phyloP scores from a whole-genome alignment of 2,888 invertebrate species.

The Rhimphoctona megacephalus region DNA sequence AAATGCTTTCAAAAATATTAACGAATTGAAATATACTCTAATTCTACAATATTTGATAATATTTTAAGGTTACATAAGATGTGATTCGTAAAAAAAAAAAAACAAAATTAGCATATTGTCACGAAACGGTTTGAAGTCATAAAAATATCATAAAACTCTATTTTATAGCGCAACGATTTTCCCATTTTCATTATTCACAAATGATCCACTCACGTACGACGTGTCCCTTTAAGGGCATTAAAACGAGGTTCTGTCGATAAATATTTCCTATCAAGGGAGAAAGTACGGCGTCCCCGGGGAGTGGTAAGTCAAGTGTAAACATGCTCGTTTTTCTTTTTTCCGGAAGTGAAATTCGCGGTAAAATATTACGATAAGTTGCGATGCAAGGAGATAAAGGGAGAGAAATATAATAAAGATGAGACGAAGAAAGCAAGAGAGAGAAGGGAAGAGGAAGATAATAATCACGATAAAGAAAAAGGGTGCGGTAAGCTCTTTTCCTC shows the following conservation, averaged over 20 bases:
- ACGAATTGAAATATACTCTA: background rate
- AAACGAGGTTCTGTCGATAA: constrained; percentile 32
- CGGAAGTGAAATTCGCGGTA: constrained; percentile 40
- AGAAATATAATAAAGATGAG: constrained; percentile 25
- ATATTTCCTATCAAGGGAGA: constrained; percentile 28
- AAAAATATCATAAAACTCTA: background rate
- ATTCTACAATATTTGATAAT: background rate
- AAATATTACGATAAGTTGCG: constrained; percentile 30
- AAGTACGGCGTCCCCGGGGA: constrained; percentile 20
- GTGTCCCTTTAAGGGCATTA: constrained; percentile 4
- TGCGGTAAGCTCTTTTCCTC: constrained; percentile 51
- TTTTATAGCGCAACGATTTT: background rate
- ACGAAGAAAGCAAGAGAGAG: background rate
- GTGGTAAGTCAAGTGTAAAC: constrained; percentile 59
- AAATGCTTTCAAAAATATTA: background rate
- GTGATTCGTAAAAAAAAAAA: background rate
- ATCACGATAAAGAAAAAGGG: constrained; percentile 63
- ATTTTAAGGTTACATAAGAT: background rate
- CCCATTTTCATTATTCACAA: background rate
- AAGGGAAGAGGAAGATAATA: constrained; percentile 41
- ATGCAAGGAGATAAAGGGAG: constrained; percentile 25
- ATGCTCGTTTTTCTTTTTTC: constrained; percentile 51
- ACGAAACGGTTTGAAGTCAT: background rate
- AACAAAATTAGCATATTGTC: background rate
- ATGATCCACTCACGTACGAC: background rate